Base-by-base conservation (phyloP, 2,113 vertebrate species). In the Catharus bicknelli region DNA sequence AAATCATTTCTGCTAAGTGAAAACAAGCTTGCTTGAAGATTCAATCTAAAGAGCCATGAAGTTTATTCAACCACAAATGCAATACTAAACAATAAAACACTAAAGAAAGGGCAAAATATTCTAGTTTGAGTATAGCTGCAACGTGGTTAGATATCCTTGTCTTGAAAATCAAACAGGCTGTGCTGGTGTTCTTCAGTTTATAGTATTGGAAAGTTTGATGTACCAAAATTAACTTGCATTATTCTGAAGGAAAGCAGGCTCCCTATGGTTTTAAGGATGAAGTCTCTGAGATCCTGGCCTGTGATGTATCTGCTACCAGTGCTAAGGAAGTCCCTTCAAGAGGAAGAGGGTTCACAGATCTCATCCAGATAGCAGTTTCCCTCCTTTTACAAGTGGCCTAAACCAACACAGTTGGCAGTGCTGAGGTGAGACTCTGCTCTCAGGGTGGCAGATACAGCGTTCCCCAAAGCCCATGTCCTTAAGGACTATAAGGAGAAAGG, bases 381-480 rank as follows among this genome's bases (percentile, higher is more conserved):
- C 16, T 73, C 45, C 27, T 79, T 75, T 62, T 23, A 73, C 27
- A 17, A 3, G 40, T 1, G 13, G 27, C 25, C 25, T 62, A 67
- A 64, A 77, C 10, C 29, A 69, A 30, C 0, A 2, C 0, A 6
- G 40, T 36, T 47, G 48, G 32, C 72, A 42, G 32, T 6, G 34
- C 48, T 73, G 63, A 16, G 36, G 9, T 26, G n/a, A 36, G 32
- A 69, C 47, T 47, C 59, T 5, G 50, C 34, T 66, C 45, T 34
- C 40, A 57, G 50, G 63, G 25, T 40, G 38, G 34, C 47, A 57
- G n/a, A 18, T 1, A 67, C 0, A 0, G 21, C 0, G 0, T 7
- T 72, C 73, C 54, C 42, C 59, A 90, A 45, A 77, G 51, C 10
- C 32, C 43, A 72, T 1, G 1, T 59, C 75, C 16, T 40, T 43